These are phyloP conservation scores for Eretmocerus hayati DNA, from an alignment of 2,888 invertebrate species.

Conservation along the genomic window DNA sequence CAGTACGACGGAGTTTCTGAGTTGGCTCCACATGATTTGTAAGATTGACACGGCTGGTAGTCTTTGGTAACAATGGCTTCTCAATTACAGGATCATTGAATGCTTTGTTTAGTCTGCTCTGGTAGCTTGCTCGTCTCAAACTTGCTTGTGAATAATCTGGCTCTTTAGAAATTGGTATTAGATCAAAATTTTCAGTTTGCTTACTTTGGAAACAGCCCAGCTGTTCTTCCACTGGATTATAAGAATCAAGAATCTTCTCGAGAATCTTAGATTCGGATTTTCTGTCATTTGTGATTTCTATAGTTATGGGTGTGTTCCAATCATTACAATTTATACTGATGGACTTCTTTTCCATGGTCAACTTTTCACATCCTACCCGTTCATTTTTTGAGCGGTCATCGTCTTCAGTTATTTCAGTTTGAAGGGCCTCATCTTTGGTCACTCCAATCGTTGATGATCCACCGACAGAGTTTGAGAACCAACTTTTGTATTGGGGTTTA, in stretches of 20 bases:
- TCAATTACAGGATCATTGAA: conserved; percentile 31
- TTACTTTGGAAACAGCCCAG: no score
- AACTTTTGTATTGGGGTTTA: not conserved
- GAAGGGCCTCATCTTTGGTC: not conserved
- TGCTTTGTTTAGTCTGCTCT: conserved; percentile 35
- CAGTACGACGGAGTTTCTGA: conserved; percentile 23
- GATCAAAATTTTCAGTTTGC: no score
- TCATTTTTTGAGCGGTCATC: not conserved
- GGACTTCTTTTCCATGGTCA: conserved; percentile 9
- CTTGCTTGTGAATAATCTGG: conserved; percentile 26
- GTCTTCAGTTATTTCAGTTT: not conserved
- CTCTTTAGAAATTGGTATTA: conserved; percentile 1
- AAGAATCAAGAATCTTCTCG: no score
- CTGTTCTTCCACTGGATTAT: not conserved
- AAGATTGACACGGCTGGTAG: conserved; percentile 4
- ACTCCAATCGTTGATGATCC: not conserved
- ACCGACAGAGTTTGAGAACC: conserved; percentile 11
- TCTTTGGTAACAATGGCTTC: conserved; percentile 14
- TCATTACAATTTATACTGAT: conserved; percentile 26
- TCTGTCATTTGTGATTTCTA: not conserved
- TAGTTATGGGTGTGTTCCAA: conserved; percentile 12
- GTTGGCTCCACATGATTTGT: not conserved
- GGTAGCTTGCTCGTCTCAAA: conserved; percentile 37
- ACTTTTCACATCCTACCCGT: not conserved
- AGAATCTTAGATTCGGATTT: not conserved